Conservation (phyloP, 2,888 invertebrate genomes). For the Julus scandinavius region DNA sequence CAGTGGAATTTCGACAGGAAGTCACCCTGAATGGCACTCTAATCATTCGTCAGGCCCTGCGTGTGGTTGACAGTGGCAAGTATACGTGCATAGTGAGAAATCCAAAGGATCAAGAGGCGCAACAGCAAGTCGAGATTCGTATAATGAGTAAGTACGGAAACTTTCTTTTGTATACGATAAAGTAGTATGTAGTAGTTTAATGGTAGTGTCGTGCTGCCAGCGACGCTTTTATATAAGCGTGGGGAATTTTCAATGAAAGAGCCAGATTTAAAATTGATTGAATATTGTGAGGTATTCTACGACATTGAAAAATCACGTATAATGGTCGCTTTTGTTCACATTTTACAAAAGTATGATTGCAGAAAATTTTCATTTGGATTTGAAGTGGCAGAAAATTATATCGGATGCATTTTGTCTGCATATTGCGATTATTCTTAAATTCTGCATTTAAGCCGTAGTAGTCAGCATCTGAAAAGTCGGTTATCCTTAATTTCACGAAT, state of each 20-base stretch:
- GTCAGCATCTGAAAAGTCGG: no score
- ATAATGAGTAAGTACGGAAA: constrained; percentile 87
- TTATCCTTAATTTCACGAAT: no score
- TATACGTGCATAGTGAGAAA: constrained; percentile 78
- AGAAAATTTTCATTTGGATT: not conserved
- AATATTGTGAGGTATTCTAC: not conserved
- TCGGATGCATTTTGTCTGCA: not conserved
- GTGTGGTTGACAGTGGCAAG: constrained; percentile 81
- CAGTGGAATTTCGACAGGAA: constrained; percentile 94
- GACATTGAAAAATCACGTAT: not conserved
- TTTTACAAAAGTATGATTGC: not conserved
- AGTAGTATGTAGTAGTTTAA: not conserved
- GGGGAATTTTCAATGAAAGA: not conserved
- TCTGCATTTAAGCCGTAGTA: not conserved
- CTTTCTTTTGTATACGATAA: not conserved
- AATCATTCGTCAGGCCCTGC: constrained; percentile 93
- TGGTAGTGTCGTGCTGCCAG: not conserved
- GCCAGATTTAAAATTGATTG: not conserved
- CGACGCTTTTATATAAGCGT: not conserved
- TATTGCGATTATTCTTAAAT: not conserved
- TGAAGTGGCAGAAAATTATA: not conserved
- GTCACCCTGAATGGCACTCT: constrained; percentile 93
- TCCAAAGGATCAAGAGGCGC: constrained; percentile 82
- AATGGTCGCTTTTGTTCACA: not conserved
- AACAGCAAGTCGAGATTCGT: constrained; percentile 89